A percentile compares a stretch with the other conserved stretches of the same genome.
Conservation (phyloP, 1,140 invertebrate genomes). For the Campoletis sonorensis region DNA sequence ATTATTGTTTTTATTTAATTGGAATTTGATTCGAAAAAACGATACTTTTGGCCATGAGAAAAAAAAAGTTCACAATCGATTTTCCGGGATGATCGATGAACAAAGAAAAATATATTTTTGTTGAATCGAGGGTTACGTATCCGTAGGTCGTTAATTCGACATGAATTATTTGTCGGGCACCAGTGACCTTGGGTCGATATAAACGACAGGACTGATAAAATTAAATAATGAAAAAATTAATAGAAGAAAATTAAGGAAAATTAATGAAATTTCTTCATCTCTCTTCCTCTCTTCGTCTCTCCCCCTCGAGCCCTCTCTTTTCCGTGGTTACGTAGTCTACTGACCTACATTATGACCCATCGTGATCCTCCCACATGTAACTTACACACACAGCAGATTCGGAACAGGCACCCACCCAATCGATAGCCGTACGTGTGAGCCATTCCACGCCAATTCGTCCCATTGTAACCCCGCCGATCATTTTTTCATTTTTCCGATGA, state of each 20-base stretch:
- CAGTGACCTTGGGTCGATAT: not conserved
- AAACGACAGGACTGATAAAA: conserved; percentile 59
- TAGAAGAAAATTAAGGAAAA: conserved; percentile 55
- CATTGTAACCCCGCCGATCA: too few relatives aligned
- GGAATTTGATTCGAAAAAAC: too few relatives aligned
- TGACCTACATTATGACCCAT: conserved; percentile 69
- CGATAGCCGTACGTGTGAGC: conserved; percentile 62
- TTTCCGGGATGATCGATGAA: too few relatives aligned
- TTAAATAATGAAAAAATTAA: conserved; percentile 70
- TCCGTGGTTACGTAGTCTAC: conserved; percentile 68
- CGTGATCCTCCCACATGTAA: conserved; percentile 43
- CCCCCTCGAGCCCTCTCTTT: not conserved
- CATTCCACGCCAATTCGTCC: conserved; percentile 37
- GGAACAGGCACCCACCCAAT: conserved; percentile 71
- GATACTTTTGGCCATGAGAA: too few relatives aligned
- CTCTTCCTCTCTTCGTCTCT: not conserved
- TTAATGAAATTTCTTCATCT: not conserved
- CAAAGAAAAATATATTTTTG: too few relatives aligned
- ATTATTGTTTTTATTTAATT: too few relatives aligned
- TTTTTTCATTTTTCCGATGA: too few relatives aligned
- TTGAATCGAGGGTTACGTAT: too few relatives aligned
- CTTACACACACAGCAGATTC: conserved; percentile 69
- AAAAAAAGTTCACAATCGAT: too few relatives aligned
- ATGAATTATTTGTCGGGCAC: too few relatives aligned
- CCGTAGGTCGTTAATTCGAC: too few relatives aligned